A percentile compares a stretch with the other conserved stretches of the same genome.
Evolutionary conservation across 1,140 invertebrate genomes (phyloP).

Genomic region (Tetraneura akinire): DNA sequence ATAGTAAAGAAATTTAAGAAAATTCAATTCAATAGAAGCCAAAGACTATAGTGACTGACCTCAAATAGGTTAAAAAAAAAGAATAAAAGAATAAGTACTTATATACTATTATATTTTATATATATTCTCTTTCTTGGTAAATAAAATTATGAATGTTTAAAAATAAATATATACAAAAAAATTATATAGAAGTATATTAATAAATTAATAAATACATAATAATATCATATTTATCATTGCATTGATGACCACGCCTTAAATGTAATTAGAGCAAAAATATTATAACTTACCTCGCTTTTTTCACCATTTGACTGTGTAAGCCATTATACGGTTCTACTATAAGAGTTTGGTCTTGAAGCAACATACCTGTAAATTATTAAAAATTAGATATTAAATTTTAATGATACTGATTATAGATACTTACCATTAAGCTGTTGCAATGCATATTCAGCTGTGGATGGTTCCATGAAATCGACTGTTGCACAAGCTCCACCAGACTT

Average conservation of each 20-base stretch:
- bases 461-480: constrained; percentile 44
- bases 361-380: constrained; percentile 29
- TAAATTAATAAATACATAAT: neutral
- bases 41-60: too few relatives aligned
- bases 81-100: too few relatives aligned
- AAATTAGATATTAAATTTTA: neutral
- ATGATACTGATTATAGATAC: neutral
- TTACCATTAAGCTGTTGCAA: constrained; percentile 35
- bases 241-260: constrained; percentile 5
- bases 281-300: constrained; percentile 38
- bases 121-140: too few relatives aligned
- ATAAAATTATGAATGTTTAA: too few relatives aligned
- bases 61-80: too few relatives aligned
- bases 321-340: constrained; percentile 38
- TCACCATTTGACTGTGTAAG: constrained; percentile 43
- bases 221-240: neutral
- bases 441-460: constrained; percentile 34
- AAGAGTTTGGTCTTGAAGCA: constrained; percentile 23
- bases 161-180: too few relatives aligned
- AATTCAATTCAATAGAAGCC: too few relatives aligned
- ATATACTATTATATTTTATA: too few relatives aligned
- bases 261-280: neutral
- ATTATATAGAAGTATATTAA: neutral
- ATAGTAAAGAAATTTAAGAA: too few relatives aligned
- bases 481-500: constrained; percentile 44